phyloP scores from a whole-genome alignment of 2,113 vertebrate genomes.

The Triplophysa siluroides region DNA sequence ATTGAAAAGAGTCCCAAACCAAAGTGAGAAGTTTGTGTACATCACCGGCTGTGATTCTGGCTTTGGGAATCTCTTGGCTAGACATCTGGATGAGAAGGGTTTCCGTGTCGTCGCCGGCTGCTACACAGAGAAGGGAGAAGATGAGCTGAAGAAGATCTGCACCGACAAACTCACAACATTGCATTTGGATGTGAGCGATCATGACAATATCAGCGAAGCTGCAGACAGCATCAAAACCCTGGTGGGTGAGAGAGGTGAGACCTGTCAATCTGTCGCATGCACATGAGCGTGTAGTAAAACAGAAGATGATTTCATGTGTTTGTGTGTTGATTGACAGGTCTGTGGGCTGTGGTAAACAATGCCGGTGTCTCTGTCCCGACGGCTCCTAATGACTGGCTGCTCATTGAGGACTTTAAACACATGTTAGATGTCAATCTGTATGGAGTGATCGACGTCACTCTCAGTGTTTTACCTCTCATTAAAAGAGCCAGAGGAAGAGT shows the following conservation, averaged over 20 bases:
- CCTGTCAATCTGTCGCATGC: background rate
- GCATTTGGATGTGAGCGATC: slow-evolving; percentile 78
- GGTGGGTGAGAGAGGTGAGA: slow-evolving; percentile 79
- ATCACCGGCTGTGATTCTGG: slow-evolving; percentile 70
- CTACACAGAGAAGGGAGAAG: slow-evolving; percentile 72
- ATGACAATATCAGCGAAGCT: slow-evolving; percentile 69
- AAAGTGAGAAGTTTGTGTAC: slow-evolving; percentile 72
- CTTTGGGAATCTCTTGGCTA: slow-evolving; percentile 76
- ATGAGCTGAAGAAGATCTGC: slow-evolving; percentile 67
- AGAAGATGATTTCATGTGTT: background rate
- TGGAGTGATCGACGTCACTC: slow-evolving; percentile 75
- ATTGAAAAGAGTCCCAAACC: slow-evolving; percentile 60
- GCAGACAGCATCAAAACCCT: slow-evolving; percentile 69
- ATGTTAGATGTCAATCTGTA: slow-evolving; percentile 77
- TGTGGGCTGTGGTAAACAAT: slow-evolving; percentile 86
- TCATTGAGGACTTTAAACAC: slow-evolving; percentile 71
- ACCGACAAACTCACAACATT: slow-evolving; percentile 71
- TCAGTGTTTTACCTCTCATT: slow-evolving; percentile 78
- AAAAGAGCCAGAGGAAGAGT: slow-evolving; percentile 74
- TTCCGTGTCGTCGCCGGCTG: slow-evolving; percentile 74
- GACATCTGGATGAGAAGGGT: slow-evolving; percentile 73
- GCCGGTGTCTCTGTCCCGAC: slow-evolving; percentile 70
- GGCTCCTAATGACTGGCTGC: slow-evolving; percentile 75
- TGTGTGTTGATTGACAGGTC: slow-evolving; percentile 64
- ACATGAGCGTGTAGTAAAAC: background rate